Evolutionary conservation across 1,140 invertebrate genomes (phyloP).

Genomic region (Proctacanthus coquilletti): DNA sequence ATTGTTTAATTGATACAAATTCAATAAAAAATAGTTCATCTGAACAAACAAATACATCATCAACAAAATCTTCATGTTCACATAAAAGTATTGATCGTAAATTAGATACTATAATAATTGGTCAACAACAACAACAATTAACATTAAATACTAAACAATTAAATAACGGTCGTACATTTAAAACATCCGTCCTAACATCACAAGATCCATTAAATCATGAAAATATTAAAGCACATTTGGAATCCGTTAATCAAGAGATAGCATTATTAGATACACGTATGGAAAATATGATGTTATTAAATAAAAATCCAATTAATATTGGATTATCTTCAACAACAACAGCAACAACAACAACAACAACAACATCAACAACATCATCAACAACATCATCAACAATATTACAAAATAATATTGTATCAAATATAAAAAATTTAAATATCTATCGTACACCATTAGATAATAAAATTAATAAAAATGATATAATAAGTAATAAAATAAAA

Average conservation of each 20-base stretch:
- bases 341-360: constrained; percentile 2
- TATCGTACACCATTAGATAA: constrained; percentile 5
- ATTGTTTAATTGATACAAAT: not conserved
- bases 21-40: not conserved
- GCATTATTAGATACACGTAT: constrained; percentile 24
- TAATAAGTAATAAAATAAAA: constrained; percentile 17
- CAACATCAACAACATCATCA: constrained; percentile 1
- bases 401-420: not conserved
- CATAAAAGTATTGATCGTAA: not conserved
- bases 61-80: not conserved
- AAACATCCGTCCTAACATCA: not conserved
- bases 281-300: constrained; percentile 18
- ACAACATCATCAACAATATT: not conserved
- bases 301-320: not conserved
- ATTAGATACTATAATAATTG: no score
- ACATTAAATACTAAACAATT: no score
- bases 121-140: not conserved
- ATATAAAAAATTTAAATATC: constrained; percentile 1
- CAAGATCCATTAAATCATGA: constrained; percentile 4
- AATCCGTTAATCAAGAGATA: constrained; percentile 26
- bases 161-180: not conserved
- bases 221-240: constrained; percentile 13
- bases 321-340: not conserved
- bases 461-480: no score
- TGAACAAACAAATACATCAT: not conserved